Evolutionary conservation across 2,888 invertebrate species (phyloP).

Genomic region (Rotaria socialis): DNA sequence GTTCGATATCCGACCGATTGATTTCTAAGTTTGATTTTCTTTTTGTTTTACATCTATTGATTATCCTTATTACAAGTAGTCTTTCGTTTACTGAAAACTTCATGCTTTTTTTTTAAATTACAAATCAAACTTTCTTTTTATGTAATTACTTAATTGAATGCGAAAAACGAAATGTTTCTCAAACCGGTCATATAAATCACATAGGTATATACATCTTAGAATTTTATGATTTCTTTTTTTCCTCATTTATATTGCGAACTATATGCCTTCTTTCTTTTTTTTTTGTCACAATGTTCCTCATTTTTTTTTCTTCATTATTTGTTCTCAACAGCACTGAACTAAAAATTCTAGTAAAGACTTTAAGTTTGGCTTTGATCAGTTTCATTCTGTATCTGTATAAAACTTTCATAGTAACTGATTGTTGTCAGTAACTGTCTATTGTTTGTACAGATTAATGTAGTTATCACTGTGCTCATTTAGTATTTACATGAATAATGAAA

Average conservation of each 20-base stretch:
- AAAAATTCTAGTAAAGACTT: too few species aligned
- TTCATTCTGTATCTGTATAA: too few species aligned
- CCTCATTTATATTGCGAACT: neutral
- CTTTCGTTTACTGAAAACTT: neutral
- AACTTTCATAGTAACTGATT: too few species aligned
- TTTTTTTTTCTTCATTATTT: neutral
- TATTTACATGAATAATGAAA: too few species aligned
- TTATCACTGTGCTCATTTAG: too few species aligned
- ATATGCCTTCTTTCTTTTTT: neutral
- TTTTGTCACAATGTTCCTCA: neutral
- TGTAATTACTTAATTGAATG: neutral
- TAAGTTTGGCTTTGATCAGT: too few species aligned
- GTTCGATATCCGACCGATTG: neutral
- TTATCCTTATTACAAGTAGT: neutral
- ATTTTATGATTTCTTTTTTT: neutral
- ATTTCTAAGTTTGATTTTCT: neutral
- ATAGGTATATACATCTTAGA: neutral
- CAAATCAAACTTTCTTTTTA: neutral
- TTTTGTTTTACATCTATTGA: neutral
- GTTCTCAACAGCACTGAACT: neutral
- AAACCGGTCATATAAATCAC: neutral
- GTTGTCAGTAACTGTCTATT: too few species aligned
- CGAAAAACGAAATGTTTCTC: neutral
- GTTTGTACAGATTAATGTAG: too few species aligned
- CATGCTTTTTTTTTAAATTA: neutral